phyloP scores from a whole-genome alignment of 2,797 vertebrate genomes.

The Poeciliopsis paucimaculata region DNA sequence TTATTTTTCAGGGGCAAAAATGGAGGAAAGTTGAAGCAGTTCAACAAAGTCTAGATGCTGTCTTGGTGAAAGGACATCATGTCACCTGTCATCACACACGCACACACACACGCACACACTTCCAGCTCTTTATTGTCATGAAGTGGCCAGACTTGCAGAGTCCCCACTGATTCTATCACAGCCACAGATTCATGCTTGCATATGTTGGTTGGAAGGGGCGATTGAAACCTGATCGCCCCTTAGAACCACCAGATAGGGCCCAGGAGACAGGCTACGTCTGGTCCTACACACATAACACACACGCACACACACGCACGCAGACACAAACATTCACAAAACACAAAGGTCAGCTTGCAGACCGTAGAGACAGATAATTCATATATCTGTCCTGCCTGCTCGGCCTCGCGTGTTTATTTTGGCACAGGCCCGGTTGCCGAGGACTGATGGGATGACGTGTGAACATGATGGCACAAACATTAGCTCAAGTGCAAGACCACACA shows the following conservation, averaged over 20 bases:
- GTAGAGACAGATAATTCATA: constrained; percentile 68
- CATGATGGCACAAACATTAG: constrained; percentile 59
- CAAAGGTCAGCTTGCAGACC: constrained; percentile 47
- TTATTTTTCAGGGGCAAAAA: constrained; percentile 47
- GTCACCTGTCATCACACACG: constrained; percentile 57
- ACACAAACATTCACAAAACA: constrained; percentile 43
- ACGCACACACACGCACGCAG: constrained; percentile 27
- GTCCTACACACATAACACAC: constrained; percentile 52
- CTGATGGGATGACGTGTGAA: constrained; percentile 68
- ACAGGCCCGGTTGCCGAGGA: constrained; percentile 56
- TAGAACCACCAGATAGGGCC: constrained; percentile 71
- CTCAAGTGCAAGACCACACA: constrained; percentile 59
- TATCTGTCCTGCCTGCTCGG: constrained; percentile 61
- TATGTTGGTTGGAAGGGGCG: constrained; percentile 53
- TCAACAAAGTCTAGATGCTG: constrained; percentile 37
- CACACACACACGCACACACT: constrained; percentile 6
- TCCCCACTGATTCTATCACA: constrained; percentile 55
- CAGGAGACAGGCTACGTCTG: constrained; percentile 70
- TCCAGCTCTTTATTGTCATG: constrained; percentile 15
- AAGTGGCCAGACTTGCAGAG: constrained; percentile 40
- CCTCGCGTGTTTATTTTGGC: constrained; percentile 74
- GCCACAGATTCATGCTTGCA: constrained; percentile 41
- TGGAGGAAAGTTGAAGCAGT: constrained; percentile 39
- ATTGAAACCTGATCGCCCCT: constrained; percentile 67
- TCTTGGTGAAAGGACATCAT: constrained; percentile 51